These are phyloP conservation scores for Bolborhynchus lineola DNA, from an alignment of 2,113 vertebrate genomes.

Conservation along the genomic window DNA sequence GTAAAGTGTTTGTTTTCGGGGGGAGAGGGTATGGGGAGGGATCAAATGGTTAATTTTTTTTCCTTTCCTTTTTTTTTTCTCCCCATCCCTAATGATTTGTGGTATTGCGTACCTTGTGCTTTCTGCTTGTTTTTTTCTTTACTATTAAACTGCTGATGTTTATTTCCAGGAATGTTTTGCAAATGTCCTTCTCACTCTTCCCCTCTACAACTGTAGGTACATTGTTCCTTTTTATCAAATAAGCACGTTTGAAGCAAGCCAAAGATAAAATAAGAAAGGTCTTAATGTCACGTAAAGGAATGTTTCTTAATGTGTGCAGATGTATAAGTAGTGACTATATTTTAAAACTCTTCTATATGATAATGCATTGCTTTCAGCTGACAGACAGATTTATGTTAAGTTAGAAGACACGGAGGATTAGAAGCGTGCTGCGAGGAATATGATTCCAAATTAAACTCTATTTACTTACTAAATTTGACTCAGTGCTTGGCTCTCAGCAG, in stretches of 20 bases:
- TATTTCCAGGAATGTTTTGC: slow-evolving; percentile 91
- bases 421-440: slow-evolving; percentile 32
- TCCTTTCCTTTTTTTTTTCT: background rate
- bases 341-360: slow-evolving; percentile 63
- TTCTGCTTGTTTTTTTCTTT: slow-evolving; percentile 73
- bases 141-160: slow-evolving; percentile 88
- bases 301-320: slow-evolving; percentile 65
- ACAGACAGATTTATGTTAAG: slow-evolving; percentile 81
- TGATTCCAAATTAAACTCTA: slow-evolving; percentile 35
- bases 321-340: slow-evolving; percentile 67
- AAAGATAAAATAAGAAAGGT: slow-evolving; percentile 68
- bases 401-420: slow-evolving; percentile 75
- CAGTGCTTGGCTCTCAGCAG: slow-evolving; percentile 59
- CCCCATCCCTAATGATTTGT: slow-evolving; percentile 34
- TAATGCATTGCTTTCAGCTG: slow-evolving; percentile 73
- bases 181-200: slow-evolving; percentile 88
- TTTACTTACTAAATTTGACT: slow-evolving; percentile 27
- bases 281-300: slow-evolving; percentile 76
- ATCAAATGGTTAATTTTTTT: slow-evolving; percentile 37
- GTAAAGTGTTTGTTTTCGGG: slow-evolving; percentile 76
- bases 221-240: slow-evolving; percentile 89
- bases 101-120: slow-evolving; percentile 62
- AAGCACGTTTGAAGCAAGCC: slow-evolving; percentile 80
- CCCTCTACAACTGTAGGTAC: slow-evolving; percentile 93
- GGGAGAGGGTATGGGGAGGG: slow-evolving; percentile 60